Evolutionary conservation across 2,113 vertebrate species (phyloP).

Genomic region (Aegypius monachus): DNA sequence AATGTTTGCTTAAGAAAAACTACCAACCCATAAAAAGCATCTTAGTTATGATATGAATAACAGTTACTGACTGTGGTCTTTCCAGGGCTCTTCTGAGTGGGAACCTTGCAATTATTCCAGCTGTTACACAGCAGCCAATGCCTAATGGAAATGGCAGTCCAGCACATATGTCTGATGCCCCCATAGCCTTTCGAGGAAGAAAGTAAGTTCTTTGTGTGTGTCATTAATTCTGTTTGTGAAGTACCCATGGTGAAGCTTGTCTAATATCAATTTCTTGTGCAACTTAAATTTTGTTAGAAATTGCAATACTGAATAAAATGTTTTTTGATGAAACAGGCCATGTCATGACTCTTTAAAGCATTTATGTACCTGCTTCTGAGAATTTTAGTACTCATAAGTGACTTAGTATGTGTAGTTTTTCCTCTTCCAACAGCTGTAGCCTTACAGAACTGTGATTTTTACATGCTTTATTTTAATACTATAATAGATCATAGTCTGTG

Average conservation of each 20-base stretch:
- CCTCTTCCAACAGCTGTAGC: background rate
- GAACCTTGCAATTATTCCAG: background rate
- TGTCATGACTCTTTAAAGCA: background rate
- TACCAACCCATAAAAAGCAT: background rate
- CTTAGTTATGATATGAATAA: background rate
- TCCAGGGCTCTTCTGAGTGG: conserved; percentile 56
- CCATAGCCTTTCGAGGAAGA: conserved; percentile 57
- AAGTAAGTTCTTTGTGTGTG: conserved; percentile 71
- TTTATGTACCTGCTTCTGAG: background rate
- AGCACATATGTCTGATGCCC: background rate
- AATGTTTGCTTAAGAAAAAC: background rate
- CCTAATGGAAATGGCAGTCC: conserved; percentile 44
- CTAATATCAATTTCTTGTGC: background rate
- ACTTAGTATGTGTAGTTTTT: background rate
- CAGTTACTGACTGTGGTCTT: conserved; percentile 27
- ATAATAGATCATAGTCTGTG: background rate
- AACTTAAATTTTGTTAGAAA: background rate
- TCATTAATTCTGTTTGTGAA: background rate
- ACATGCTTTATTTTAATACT: background rate
- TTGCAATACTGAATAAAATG: background rate
- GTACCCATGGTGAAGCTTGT: background rate
- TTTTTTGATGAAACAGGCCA: background rate
- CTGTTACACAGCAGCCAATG: conserved; percentile 18
- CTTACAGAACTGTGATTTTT: background rate
- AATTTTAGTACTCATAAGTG: background rate